A percentile compares a stretch with the other conserved stretches of the same genome.
These are phyloP conservation scores for Lophotriccus pileatus DNA, from an alignment of 2,797 vertebrate genomes.

Conservation along the genomic window DNA sequence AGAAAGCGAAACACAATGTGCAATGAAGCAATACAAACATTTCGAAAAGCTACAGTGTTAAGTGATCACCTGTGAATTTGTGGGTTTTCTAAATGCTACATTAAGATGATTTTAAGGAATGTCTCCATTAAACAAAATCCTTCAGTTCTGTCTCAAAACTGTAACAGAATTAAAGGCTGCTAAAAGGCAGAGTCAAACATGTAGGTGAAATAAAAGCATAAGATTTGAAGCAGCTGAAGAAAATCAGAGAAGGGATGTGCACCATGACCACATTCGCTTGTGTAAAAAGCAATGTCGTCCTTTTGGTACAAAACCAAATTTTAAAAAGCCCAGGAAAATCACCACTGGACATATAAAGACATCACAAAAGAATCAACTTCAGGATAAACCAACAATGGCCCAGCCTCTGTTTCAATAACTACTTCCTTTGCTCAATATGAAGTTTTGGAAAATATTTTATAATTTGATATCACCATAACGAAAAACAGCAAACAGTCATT, in stretches of 20 bases:
- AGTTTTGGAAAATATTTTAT: conserved; percentile 26
- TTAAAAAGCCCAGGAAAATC: neutral
- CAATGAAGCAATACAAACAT: conserved; percentile 54
- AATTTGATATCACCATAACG: neutral
- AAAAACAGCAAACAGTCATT: conserved; percentile 8
- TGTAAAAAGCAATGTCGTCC: neutral
- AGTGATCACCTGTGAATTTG: conserved; percentile 61
- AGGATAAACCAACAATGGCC: neutral
- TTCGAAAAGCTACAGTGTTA: conserved; percentile 50
- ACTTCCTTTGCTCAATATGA: neutral
- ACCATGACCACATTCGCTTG: neutral
- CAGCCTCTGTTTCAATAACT: neutral
- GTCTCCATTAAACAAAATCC: conserved; percentile 30
- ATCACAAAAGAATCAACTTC: neutral
- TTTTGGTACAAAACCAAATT: neutral
- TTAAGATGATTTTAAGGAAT: conserved; percentile 44
- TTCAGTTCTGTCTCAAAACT: conserved; percentile 28
- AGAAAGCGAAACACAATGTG: conserved; percentile 55
- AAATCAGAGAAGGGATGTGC: neutral
- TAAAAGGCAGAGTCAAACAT: neutral
- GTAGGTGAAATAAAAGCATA: conserved; percentile 5
- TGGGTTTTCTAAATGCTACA: conserved; percentile 42
- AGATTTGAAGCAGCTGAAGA: neutral
- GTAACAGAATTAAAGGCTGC: conserved; percentile 29
- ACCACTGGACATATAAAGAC: neutral